A percentile compares a stretch with the other conserved stretches of the same genome.
phyloP scores from a whole-genome alignment of 2,797 vertebrate species.

The Varecia variegata region DNA sequence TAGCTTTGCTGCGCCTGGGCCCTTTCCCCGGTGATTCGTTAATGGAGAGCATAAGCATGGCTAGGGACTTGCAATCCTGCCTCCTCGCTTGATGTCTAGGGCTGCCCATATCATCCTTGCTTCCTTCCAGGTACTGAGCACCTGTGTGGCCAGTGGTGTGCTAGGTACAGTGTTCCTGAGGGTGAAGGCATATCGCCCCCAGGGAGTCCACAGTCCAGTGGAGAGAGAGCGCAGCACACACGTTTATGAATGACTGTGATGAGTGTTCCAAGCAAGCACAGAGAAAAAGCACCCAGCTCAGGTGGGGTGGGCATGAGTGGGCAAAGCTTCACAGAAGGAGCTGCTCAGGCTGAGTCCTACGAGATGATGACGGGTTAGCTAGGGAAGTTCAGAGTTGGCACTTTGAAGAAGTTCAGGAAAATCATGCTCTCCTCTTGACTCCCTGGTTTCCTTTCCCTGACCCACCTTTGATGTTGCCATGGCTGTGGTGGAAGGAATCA shows the following conservation, averaged over 20 bases:
- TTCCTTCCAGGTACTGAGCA: not conserved
- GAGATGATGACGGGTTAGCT: too few species aligned
- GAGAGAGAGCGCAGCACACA: not conserved
- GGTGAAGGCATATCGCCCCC: not conserved
- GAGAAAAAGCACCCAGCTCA: not conserved
- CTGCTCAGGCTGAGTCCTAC: not conserved
- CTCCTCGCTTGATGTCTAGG: not conserved
- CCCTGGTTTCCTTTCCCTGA: not conserved
- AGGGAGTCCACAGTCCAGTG: not conserved
- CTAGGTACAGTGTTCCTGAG: not conserved
- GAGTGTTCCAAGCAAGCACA: not conserved
- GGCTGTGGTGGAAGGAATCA: not conserved
- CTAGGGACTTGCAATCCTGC: not conserved
- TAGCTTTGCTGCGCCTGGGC: not conserved
- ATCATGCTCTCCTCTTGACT: not conserved
- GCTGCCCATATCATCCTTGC: not conserved
- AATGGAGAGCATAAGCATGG: not conserved
- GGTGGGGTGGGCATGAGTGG: rapidly evolving
- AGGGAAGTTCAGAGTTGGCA: not conserved
- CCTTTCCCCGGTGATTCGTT: not conserved
- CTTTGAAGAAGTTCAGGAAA: not conserved
- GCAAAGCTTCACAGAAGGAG: not conserved
- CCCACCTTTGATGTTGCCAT: not conserved
- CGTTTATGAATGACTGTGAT: not conserved
- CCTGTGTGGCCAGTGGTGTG: rapidly evolving